These are phyloP conservation scores for Lucifuga dentata DNA, from an alignment of 2,113 vertebrate species.

Conservation along the genomic window DNA sequence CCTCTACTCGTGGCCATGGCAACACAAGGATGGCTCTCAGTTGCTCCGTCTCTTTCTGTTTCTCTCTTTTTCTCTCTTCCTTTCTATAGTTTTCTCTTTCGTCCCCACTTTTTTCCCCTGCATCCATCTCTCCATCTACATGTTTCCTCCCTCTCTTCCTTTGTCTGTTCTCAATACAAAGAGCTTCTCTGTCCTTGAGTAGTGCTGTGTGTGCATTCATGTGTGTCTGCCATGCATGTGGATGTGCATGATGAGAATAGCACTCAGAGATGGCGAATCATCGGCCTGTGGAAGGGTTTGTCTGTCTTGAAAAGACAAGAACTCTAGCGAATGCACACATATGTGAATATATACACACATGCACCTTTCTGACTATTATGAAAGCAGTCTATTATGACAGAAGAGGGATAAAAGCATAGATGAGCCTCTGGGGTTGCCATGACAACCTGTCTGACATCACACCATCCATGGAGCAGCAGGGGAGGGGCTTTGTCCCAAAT, in stretches of 20 bases:
- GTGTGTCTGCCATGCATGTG: constrained; percentile 1
- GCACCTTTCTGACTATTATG: constrained; percentile 25
- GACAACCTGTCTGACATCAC: constrained; percentile 76
- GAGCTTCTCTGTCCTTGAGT: constrained; percentile 53
- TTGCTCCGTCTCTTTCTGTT: constrained; percentile 52
- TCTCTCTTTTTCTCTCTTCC: constrained; percentile 1
- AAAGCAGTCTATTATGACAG: constrained; percentile 38
- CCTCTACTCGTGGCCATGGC: constrained; percentile 79
- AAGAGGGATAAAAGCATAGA: constrained; percentile 53
- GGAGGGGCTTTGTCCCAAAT: constrained; percentile 54
- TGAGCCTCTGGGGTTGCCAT: constrained; percentile 73
- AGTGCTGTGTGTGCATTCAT: neutral
- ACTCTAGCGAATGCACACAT: constrained; percentile 35
- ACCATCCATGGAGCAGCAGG: constrained; percentile 42
- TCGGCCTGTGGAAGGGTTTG: constrained; percentile 52
- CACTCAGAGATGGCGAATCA: constrained; percentile 61
- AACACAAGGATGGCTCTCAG: constrained; percentile 75
- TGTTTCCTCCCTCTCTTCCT: constrained; percentile 29
- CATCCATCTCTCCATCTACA: constrained; percentile 18
- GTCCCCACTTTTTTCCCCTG: constrained; percentile 34
- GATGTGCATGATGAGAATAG: constrained; percentile 23
- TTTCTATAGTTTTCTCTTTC: neutral
- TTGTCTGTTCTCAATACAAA: constrained; percentile 56
- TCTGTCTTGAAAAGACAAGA: constrained; percentile 67
- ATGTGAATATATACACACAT: neutral